phyloP scores from a whole-genome alignment of 2,113 vertebrate species.

The Hemiprocne comata region DNA sequence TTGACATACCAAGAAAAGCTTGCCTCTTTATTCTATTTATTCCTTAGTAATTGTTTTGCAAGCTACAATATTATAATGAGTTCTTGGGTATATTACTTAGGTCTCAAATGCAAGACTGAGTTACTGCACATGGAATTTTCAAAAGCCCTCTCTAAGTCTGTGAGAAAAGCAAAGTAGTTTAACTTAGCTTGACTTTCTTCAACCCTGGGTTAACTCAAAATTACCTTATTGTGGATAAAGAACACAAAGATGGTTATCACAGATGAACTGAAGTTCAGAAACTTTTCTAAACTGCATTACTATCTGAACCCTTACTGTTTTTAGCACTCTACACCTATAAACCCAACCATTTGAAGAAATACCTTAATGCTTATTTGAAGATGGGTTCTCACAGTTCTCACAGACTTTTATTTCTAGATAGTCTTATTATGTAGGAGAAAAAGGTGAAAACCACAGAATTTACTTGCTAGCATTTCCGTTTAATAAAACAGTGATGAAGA shows the following conservation, averaged over 20 bases:
- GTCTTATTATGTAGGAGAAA: not conserved
- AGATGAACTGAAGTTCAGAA: not conserved
- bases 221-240: not conserved
- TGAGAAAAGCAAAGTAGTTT: not conserved
- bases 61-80: not conserved
- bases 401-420: constrained; percentile 7
- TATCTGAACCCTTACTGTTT: not conserved
- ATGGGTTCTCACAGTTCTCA: not conserved
- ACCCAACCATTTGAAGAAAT: not conserved
- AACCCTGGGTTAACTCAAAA: not conserved
- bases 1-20: not conserved
- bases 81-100: not conserved
- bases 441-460: not conserved
- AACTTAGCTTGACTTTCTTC: not conserved
- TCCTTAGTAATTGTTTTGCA: not conserved
- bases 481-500: not conserved
- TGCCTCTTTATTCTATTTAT: not conserved
- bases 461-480: constrained; percentile 4
- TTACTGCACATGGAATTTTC: not conserved
- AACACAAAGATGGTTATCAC: not conserved
- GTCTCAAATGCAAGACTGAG: not conserved
- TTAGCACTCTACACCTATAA: not conserved
- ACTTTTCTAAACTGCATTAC: not conserved
- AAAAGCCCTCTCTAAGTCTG: not conserved
- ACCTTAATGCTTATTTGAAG: not conserved